Percentiles rank a stretch among this genome's conserved stretches.
phyloP scores from a whole-genome alignment of 2,113 vertebrate species.

The Hypocryptadius cinnamomeus region DNA sequence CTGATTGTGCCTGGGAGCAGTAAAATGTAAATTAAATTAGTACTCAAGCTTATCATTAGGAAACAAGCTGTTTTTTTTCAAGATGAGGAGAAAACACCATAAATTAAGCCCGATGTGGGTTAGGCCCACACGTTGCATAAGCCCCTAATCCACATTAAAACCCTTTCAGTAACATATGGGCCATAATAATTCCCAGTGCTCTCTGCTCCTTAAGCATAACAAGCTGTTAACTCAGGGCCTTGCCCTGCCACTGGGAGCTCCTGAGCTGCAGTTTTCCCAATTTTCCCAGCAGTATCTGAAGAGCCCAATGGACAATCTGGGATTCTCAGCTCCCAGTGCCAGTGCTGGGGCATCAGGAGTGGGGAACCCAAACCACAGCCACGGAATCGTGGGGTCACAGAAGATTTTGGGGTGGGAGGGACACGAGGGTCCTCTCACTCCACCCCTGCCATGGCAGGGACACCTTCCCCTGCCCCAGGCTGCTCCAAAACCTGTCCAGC shows the following conservation, averaged over 20 bases:
- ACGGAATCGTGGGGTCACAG: accelerated
- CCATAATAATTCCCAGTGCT: constrained; percentile 4
- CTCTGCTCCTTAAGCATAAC: background rate
- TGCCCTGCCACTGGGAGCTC: background rate
- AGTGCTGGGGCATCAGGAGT: background rate
- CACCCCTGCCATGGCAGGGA: background rate
- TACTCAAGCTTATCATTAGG: constrained; percentile 21
- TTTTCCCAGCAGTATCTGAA: background rate
- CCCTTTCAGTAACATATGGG: constrained; percentile 47
- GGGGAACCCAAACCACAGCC: background rate
- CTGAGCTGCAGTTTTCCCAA: background rate
- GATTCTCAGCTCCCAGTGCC: background rate
- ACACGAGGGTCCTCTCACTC: accelerated
- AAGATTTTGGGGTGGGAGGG: background rate
- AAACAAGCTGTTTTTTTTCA: background rate
- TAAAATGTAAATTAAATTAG: constrained; percentile 56
- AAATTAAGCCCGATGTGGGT: constrained; percentile 43
- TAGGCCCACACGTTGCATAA: constrained; percentile 22
- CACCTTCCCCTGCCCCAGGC: accelerated
- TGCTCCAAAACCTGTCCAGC: background rate
- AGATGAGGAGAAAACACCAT: background rate
- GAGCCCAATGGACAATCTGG: background rate
- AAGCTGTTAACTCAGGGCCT: constrained; percentile 14
- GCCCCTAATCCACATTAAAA: constrained; percentile 42
- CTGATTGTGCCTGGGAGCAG: constrained; percentile 1